These are phyloP conservation scores for Aramus guarauna DNA, from an alignment of 2,113 vertebrate species.

Conservation along the genomic window DNA sequence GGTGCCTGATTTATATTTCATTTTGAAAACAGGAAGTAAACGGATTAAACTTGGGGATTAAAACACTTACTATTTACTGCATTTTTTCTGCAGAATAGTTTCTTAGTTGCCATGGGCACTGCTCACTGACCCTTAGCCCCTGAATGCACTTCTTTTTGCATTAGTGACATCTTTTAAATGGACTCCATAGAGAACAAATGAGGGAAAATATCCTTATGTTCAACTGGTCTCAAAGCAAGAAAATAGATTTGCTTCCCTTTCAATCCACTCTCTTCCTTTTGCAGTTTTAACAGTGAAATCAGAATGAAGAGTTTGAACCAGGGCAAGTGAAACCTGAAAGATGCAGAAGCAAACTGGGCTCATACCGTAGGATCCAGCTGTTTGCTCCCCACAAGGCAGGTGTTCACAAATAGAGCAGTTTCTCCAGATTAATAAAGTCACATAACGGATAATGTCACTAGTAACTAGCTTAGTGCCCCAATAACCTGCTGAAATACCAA, in stretches of 20 bases:
- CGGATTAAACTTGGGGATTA: constrained; percentile 80
- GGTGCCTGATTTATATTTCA: constrained; percentile 79
- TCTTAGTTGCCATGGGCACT: constrained; percentile 75
- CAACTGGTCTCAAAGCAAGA: constrained; percentile 35
- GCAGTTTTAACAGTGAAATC: constrained; percentile 35
- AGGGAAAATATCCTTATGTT: constrained; percentile 54
- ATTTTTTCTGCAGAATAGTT: constrained; percentile 73
- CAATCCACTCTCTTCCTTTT: background rate
- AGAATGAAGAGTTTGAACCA: constrained; percentile 21
- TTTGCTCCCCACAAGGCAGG: background rate
- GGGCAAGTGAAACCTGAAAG: background rate
- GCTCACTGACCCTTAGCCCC: constrained; percentile 67
- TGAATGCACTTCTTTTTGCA: constrained; percentile 61
- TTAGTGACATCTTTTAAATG: constrained; percentile 73
- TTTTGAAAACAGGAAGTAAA: constrained; percentile 79
- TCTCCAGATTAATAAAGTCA: background rate
- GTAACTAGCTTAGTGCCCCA: background rate
- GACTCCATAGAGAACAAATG: constrained; percentile 63
- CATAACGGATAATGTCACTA: background rate
- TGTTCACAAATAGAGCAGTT: background rate
- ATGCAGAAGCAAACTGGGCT: background rate
- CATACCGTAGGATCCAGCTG: background rate
- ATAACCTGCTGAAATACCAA: background rate
- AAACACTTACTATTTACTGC: constrained; percentile 74
- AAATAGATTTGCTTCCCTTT: constrained; percentile 32